Evolutionary conservation across 2,113 vertebrate species (phyloP).

Genomic region (Numenius arquata): DNA sequence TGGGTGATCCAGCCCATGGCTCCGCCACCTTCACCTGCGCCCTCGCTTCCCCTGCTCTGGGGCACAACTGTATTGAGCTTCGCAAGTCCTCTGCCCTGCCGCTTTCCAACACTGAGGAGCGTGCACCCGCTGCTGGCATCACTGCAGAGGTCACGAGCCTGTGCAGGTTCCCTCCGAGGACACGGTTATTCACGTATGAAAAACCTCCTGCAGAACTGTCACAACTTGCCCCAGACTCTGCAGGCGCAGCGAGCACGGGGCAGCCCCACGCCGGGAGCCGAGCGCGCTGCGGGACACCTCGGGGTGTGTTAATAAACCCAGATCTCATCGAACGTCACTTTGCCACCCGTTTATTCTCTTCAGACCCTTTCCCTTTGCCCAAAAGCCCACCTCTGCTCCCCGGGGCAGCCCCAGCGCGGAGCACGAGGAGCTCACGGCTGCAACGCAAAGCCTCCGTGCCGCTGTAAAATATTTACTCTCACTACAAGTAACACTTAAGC

Average conservation of each 20-base stretch:
- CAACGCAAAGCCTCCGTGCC: rapidly evolving
- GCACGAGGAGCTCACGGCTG: neutral
- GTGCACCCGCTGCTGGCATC: rapidly evolving
- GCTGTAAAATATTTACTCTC: neutral
- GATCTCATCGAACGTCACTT: rapidly evolving
- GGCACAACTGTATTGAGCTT: neutral
- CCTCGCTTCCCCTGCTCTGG: too few species aligned
- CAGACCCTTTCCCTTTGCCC: neutral
- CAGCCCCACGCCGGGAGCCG: neutral
- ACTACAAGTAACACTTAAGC: neutral
- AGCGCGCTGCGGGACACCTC: rapidly evolving
- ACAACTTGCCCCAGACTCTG: rapidly evolving
- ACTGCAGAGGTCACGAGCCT: rapidly evolving
- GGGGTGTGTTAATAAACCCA: neutral
- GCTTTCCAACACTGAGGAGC: neutral
- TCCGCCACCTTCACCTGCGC: neutral
- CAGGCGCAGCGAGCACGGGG: rapidly evolving
- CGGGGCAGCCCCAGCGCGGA: neutral
- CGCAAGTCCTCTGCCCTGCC: neutral
- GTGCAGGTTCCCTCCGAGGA: neutral
- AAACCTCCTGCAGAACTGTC: rapidly evolving
- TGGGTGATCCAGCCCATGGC: rapidly evolving
- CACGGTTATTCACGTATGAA: rapidly evolving
- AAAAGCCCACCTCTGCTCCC: neutral
- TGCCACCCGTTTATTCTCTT: neutral